Evolutionary conservation across 92 coral and sea anemone genomes (phyloP), one percentile per base, ranked within the genome.

Genomic region (Epizoanthus scotinus): DNA sequence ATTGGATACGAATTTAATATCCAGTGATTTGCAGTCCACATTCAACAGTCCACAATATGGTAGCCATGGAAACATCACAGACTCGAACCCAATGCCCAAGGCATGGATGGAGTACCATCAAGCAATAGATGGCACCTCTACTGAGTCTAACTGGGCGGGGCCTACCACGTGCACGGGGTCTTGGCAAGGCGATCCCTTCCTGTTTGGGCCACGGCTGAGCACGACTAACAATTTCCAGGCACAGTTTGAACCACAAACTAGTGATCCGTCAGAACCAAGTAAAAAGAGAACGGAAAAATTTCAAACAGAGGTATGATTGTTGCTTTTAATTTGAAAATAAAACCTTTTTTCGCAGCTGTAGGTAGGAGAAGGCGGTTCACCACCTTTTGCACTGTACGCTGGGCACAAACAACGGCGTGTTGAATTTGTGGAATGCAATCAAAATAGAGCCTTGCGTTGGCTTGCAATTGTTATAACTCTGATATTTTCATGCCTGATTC

Each of bases 21-120:
- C 73, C 52, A 26, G 61, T 50, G 77, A 70, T 70, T 36, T n/a
- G 17, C 77, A 49, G 28, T 27, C 77, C 18, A 17, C 61, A 24
- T 12, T 70, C 17, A 9, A 21, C 50, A 26, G 19, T 28, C 78
- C 63, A 28, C 63, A 26, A 21, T 53, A 17, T 15, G 64, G 34
- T 27, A 72, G 10, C 36, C 63, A 17, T 13, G 34, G 29, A 29
- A 47, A 26, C 22, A 28, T 8, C 59, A 2, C 34, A 9, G 64
- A 72, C 7, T 52, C 63, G 8, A 20, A 72, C 50, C 78, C 78
- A 15, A 72, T 72, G 78, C 34, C 63, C 49, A 72, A 72, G 29
- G 78, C 78, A 21, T 72, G 78, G 78, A 2, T 72, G 31, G 78
- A 72, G 19, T 72, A 72, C 42, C 78, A 54, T 8, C 78, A 54